phyloP scores from a whole-genome alignment of 2,797 vertebrate genomes.

The Sebastiscus albofasciatus region DNA sequence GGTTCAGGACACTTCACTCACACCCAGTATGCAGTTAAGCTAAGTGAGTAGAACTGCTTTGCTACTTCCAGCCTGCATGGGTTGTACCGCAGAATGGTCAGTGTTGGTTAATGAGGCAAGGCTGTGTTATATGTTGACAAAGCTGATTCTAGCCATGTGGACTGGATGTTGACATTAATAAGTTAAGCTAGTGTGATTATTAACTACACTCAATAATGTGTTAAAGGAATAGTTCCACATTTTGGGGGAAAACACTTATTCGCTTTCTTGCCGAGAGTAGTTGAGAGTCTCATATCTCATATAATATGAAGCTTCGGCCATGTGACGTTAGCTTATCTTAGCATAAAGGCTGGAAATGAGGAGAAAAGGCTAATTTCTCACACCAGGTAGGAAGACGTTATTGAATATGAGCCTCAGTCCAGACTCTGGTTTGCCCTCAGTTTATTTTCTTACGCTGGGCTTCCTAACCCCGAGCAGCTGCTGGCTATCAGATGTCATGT shows the following conservation, averaged over 20 bases:
- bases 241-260: not conserved
- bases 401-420: not conserved
- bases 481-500: slow-evolving; percentile 60
- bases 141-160: not conserved
- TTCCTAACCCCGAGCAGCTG: slow-evolving; percentile 56
- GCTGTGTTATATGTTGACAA: not conserved
- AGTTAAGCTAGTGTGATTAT: not conserved
- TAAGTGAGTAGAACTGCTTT: not conserved
- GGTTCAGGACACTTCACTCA: slow-evolving; percentile 1
- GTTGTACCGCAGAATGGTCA: not conserved
- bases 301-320: not conserved
- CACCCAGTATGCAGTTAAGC: not conserved
- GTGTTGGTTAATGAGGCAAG: slow-evolving; percentile 3
- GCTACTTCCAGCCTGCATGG: not conserved
- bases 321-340: not conserved
- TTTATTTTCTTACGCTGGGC: slow-evolving; percentile 39
- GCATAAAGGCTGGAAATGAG: not conserved
- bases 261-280: not conserved
- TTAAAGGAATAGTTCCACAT: not conserved
- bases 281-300: not conserved
- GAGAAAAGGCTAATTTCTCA: not conserved
- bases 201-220: not conserved
- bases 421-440: slow-evolving; percentile 20
- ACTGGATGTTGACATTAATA: not conserved
- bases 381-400: not conserved